Percentiles rank a stretch among this genome's conserved stretches.
phyloP scores from a whole-genome alignment of 35 echinoderm and acorn worm genomes.

The Acanthaster planci region DNA sequence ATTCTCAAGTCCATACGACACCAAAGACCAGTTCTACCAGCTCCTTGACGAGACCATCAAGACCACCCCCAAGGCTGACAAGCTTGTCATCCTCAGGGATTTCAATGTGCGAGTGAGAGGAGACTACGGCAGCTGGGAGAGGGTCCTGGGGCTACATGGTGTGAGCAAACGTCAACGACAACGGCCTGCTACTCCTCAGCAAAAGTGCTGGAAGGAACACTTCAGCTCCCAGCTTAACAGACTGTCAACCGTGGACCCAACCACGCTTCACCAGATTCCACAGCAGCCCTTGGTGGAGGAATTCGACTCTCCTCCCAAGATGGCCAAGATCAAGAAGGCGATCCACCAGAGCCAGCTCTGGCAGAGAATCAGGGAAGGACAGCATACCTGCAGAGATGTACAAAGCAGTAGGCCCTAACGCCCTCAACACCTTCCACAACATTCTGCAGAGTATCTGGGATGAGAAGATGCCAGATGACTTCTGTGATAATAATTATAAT shows the following conservation, averaged over 20 bases:
- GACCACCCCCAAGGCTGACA: no score
- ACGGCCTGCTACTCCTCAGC: no score
- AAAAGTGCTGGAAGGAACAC: constrained; percentile 34
- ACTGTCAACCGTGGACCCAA: background rate
- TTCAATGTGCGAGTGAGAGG: no score
- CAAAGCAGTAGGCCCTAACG: background rate
- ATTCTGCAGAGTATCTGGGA: constrained; percentile 46
- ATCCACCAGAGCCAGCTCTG: constrained; percentile 30
- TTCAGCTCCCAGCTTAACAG: constrained; percentile 22
- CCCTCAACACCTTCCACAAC: constrained; percentile 24
- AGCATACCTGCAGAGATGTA: constrained; percentile 22
- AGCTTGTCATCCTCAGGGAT: no score
- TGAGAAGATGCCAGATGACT: constrained; percentile 18
- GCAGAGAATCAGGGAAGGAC: constrained; percentile 5
- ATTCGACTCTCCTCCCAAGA: background rate
- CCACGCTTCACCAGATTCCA: no score
- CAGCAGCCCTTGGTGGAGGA: background rate
- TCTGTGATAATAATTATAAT: no score
- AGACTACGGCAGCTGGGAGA: no score
- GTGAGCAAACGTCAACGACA: no score
- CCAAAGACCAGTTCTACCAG: no score
- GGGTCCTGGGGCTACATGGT: no score
- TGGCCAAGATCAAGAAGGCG: constrained; percentile 16
- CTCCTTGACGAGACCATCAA: no score
- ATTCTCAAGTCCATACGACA: no score